These are phyloP conservation scores for Daphoenositta chrysoptera DNA, from an alignment of 2,113 vertebrate species.

Conservation along the genomic window DNA sequence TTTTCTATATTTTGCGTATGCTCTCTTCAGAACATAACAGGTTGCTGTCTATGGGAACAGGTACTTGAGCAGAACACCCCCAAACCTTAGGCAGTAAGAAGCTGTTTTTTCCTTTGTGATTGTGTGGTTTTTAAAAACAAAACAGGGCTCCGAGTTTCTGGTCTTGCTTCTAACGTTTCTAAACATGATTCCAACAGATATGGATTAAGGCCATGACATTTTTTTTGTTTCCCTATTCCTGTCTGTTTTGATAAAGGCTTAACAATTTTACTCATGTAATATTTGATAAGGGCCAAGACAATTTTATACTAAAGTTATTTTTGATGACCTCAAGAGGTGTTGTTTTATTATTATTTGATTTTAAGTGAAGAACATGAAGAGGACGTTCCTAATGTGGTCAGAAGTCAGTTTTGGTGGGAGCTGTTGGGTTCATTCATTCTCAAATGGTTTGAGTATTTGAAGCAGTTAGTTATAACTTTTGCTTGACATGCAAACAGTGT, in stretches of 20 bases:
- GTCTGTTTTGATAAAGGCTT: conserved; percentile 69
- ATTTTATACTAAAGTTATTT: conserved; percentile 83
- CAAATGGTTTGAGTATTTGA: conserved; percentile 58
- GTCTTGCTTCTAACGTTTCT: conserved; percentile 63
- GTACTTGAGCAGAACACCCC: conserved; percentile 47
- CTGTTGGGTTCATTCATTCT: conserved; percentile 61
- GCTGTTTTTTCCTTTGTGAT: conserved; percentile 55
- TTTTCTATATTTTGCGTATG: conserved; percentile 66
- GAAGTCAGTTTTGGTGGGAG: conserved; percentile 47
- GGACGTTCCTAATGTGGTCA: conserved; percentile 15
- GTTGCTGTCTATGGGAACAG: conserved; percentile 46
- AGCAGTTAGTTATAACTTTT: conserved; percentile 60
- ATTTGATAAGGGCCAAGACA: conserved; percentile 76
- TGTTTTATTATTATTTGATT: conserved; percentile 68
- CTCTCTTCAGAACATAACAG: conserved; percentile 52
- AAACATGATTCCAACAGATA: conserved; percentile 61
- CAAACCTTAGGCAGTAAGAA: conserved; percentile 60
- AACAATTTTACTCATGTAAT: conserved; percentile 73
- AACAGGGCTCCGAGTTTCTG: conserved; percentile 64
- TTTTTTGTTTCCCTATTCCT: conserved; percentile 54
- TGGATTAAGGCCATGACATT: conserved; percentile 61
- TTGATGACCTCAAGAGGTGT: conserved; percentile 77
- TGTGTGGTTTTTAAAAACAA: conserved; percentile 63
- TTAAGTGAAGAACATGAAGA: conserved; percentile 59
- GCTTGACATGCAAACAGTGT: conserved; percentile 65